phyloP scores from a whole-genome alignment of 2,888 invertebrate species.

The Lycia hirtaria region DNA sequence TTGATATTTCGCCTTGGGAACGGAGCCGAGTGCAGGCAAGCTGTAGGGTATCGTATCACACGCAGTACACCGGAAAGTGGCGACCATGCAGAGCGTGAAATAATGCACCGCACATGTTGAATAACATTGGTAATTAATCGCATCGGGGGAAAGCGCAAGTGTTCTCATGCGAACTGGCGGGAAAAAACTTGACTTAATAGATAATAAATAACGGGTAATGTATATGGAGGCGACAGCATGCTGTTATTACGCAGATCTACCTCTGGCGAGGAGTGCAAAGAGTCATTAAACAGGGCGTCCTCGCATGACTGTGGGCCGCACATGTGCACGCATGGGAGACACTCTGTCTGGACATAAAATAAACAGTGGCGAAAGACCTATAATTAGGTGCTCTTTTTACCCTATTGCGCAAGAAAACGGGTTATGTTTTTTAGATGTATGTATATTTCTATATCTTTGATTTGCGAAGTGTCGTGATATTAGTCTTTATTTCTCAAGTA shows the following conservation, averaged over 20 bases:
- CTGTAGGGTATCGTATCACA: constrained; percentile 42
- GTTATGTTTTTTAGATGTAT: too few species aligned
- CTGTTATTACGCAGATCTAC: constrained; percentile 40
- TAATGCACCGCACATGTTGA: constrained; percentile 80
- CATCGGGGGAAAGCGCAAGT: constrained; percentile 77
- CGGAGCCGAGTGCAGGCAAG: constrained; percentile 49
- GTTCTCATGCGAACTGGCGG: constrained; percentile 71
- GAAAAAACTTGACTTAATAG: constrained; percentile 64
- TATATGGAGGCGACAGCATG: constrained; percentile 37
- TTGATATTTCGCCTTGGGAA: constrained; percentile 64
- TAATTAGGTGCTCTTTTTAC: too few species aligned
- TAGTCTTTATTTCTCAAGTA: too few species aligned
- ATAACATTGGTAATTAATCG: constrained; percentile 76
- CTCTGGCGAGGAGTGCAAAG: constrained; percentile 32
- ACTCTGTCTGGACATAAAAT: constrained; percentile 29
- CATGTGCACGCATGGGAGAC: constrained; percentile 37
- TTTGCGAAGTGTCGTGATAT: too few species aligned
- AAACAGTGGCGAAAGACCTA: constrained; percentile 4
- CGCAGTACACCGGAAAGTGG: constrained; percentile 63
- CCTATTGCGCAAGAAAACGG: too few species aligned
- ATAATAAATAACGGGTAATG: constrained; percentile 52
- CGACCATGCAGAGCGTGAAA: constrained; percentile 67
- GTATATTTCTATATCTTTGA: too few species aligned
- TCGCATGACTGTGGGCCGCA: constrained; percentile 34
- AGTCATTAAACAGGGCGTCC: constrained; percentile 35